Evolutionary conservation across 2,888 invertebrate genomes (phyloP).

Genomic region (Chaetogeoica ovagalla): DNA sequence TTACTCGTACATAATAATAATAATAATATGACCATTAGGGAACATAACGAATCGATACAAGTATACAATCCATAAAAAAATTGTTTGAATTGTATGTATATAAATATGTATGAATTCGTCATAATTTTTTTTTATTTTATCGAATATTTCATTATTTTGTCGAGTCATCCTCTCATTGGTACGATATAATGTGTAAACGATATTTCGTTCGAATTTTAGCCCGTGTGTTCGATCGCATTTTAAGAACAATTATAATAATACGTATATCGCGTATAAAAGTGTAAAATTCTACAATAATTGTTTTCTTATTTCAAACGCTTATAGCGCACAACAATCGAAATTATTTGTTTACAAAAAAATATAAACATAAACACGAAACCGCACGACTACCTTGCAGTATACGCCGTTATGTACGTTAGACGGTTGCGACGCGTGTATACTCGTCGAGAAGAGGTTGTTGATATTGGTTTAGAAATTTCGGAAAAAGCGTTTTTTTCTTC

Average conservation of each 20-base stretch:
- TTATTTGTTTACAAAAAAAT: background rate
- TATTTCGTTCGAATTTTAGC: background rate
- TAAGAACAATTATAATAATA: background rate
- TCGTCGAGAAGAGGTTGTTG: background rate
- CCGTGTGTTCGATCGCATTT: background rate
- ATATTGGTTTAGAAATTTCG: background rate
- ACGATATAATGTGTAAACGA: background rate
- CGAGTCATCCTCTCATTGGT: background rate
- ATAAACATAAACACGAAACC: slow-evolving; percentile 4
- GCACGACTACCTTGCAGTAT: slow-evolving; percentile 30
- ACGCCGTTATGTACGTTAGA: background rate
- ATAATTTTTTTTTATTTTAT: background rate
- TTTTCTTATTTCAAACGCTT: slow-evolving; percentile 7
- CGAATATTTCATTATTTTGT: background rate
- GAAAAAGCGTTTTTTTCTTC: background rate
- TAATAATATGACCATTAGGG: too few relatives aligned
- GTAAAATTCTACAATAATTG: slow-evolving; percentile 23
- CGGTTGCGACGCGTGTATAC: too few relatives aligned
- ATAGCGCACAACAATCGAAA: background rate
- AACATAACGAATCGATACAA: background rate
- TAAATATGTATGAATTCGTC: background rate
- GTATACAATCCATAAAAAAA: background rate
- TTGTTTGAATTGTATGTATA: background rate
- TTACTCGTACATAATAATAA: too few relatives aligned
- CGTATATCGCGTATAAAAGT: background rate